Conservation (phyloP, 2,888 invertebrate species). For the Epiblema foenella region DNA sequence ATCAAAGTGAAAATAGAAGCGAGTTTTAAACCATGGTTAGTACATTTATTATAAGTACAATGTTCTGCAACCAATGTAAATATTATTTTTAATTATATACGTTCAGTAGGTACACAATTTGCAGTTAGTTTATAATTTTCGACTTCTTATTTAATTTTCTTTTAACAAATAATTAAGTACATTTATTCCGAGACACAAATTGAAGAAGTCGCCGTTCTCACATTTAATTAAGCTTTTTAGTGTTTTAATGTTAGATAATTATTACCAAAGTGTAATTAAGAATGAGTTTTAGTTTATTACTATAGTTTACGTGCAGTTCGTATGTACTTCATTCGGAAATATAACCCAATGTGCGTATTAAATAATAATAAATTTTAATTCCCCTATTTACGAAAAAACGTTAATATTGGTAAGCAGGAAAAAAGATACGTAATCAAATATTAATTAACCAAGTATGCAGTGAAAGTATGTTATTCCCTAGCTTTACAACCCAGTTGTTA, state of each 20-base stretch:
- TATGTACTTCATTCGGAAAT: slow-evolving; percentile 27
- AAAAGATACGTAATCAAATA: slow-evolving; percentile 16
- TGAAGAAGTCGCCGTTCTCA: slow-evolving; percentile 59
- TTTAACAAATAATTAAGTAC: slow-evolving; percentile 51
- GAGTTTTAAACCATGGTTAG: not conserved
- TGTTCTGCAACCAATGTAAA: slow-evolving; percentile 38
- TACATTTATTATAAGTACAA: slow-evolving; percentile 35
- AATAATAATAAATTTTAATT: not conserved
- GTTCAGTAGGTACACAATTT: slow-evolving; percentile 37
- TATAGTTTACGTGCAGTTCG: slow-evolving; percentile 48
- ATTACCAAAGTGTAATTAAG: slow-evolving; percentile 84
- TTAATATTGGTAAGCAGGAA: not conserved
- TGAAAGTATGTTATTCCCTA: slow-evolving; percentile 25
- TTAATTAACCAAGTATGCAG: not conserved
- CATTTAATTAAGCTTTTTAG: slow-evolving; percentile 62
- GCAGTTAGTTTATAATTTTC: slow-evolving; percentile 29
- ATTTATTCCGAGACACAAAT: slow-evolving; percentile 47
- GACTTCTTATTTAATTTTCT: slow-evolving; percentile 45
- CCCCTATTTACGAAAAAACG: not conserved
- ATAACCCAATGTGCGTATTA: slow-evolving; percentile 10
- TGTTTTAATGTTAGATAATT: slow-evolving; percentile 75
- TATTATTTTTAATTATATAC: slow-evolving; percentile 43
- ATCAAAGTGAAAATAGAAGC: slow-evolving; percentile 1
- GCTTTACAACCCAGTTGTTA: slow-evolving; percentile 30
- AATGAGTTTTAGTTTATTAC: slow-evolving; percentile 69